A percentile compares a stretch with the other conserved stretches of the same genome.
These are phyloP conservation scores for Hydropsyche betteni DNA, from an alignment of 2,888 invertebrate species.

Conservation along the genomic window DNA sequence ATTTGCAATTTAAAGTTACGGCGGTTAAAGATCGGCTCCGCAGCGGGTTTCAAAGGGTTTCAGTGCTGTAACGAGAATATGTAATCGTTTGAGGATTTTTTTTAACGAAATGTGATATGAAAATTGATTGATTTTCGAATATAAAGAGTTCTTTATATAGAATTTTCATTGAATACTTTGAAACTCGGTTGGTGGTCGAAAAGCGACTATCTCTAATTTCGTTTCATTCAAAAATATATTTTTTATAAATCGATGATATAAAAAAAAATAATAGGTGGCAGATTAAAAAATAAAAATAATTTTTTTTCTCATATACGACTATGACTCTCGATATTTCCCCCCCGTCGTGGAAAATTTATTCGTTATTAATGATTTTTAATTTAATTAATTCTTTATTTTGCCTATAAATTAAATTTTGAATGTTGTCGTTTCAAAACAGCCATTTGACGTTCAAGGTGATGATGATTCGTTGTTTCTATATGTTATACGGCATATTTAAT, in stretches of 20 bases:
- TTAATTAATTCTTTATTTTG: conserved; percentile 20
- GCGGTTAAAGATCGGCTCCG: background rate
- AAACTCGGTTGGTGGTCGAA: background rate
- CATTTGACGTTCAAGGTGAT: conserved; percentile 16
- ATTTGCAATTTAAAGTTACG: conserved; percentile 9
- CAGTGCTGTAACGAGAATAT: background rate
- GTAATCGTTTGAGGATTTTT: background rate
- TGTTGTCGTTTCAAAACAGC: background rate
- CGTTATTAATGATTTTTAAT: conserved; percentile 4
- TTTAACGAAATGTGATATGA: too few relatives aligned
- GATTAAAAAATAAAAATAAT: conserved; percentile 3
- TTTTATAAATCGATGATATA: background rate
- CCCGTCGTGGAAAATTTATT: background rate
- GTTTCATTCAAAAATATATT: conserved; percentile 6
- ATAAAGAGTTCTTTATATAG: too few relatives aligned
- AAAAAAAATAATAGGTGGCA: background rate
- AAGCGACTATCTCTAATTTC: background rate
- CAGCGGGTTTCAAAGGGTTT: background rate
- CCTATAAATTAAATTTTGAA: conserved; percentile 13
- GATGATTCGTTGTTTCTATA: too few relatives aligned
- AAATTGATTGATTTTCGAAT: too few relatives aligned
- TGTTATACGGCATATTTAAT: too few relatives aligned
- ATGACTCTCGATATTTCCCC: conserved; percentile 15
- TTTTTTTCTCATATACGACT: background rate
- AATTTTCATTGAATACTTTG: too few relatives aligned